Base-by-base conservation (phyloP, 2,888 invertebrate genomes). In the Orchesella flavescens region DNA sequence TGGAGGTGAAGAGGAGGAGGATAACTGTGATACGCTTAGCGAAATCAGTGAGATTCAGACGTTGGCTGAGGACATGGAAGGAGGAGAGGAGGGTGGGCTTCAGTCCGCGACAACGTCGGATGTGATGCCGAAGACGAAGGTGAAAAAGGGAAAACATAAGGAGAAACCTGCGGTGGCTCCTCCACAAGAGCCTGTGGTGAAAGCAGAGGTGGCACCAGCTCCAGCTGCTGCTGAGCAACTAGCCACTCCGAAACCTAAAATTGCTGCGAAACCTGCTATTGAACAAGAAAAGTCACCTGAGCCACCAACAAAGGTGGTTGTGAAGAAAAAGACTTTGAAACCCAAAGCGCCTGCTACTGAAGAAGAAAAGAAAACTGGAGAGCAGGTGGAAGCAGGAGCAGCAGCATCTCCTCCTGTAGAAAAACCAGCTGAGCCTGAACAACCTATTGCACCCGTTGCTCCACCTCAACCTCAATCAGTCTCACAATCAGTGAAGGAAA, bases 71-170 rank as follows among this genome's bases (percentile, higher is more conserved):
- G 88, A 88, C 23, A 9, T 85, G 10, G 84, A 80, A 13, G 68
- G 44, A 12, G 74, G 21, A 1, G 19, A 24, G 1, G 94, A 95
- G 90, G 94, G 34, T 2, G 34, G 34, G 7, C 34, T 34, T 94
- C n/a, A 92, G 93, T 88, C 34, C 7, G 34, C 95, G 61, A 93
- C 94, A 86, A 94, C 92, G 34, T 34, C 34, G 90, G 92, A 92
- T 89, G 92, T 92, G 1, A 73, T 75, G 13, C 13, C 72, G 10
- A 57, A 74, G 21, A 24, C 74, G 17, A 46, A 69, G 44, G 13
- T 34, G 92, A 87, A 93, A 94, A 72, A 72, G 43, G 71, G 90
- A 94, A 94, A 90, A 94, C 85, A 84, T 61, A 85, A 87, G 85
- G 86, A 82, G 77, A 87, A 86, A 68, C 74, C 72, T 46, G 34